Base-by-base conservation (phyloP, 2,113 vertebrate species). In the Anguilla rostrata region DNA sequence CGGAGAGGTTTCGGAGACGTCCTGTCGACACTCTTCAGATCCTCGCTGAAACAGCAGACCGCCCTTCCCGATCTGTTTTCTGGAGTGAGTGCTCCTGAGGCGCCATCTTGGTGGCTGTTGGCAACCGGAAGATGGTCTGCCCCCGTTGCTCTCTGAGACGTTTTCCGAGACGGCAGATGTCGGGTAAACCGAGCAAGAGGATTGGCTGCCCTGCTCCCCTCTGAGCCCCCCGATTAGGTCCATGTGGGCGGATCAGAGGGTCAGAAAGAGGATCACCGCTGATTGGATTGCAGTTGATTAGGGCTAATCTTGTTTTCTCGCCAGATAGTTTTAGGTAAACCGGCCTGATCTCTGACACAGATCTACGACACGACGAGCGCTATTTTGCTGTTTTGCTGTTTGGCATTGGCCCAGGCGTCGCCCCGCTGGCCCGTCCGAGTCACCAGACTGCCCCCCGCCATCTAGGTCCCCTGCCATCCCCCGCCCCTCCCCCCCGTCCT, bases 301-400 rank as follows among this genome's bases (percentile, higher is more conserved):
- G 85, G 86, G 88, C 87, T 94, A 94, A 95, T 94, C 94, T 91
- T 88, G 85, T 91, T 88, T 91, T 88, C 85, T 90, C 87, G 88
- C 89, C 92, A 90, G 88, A 93, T 15, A 60, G 89, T 57, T 82
- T 83, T 83, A 90, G 56, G 89, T 91, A 91, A 85, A 34, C 88
- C 90, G 83, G 87, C 84, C 89, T 88, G 60, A 85, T 81, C 84
- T 81, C 11, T 22, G 84, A 40, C 75, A 57, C 22, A 34, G 80
- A 82, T 86, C 39, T 71, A 12, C 63, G 53, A 39, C 22, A 20
- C 57, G 53, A 20, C n/a, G 39, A 85, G 43, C 8, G 79, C 15
- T 41, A n/a, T n/a, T n/a, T 34, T 0, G 1, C 34, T 0, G 34
- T 1, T 34, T 34, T 34, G 34, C 34, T 34, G 34, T 34, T 34